Conservation (phyloP, 2,113 vertebrate genomes). For the Mesocricetus auratus region DNA sequence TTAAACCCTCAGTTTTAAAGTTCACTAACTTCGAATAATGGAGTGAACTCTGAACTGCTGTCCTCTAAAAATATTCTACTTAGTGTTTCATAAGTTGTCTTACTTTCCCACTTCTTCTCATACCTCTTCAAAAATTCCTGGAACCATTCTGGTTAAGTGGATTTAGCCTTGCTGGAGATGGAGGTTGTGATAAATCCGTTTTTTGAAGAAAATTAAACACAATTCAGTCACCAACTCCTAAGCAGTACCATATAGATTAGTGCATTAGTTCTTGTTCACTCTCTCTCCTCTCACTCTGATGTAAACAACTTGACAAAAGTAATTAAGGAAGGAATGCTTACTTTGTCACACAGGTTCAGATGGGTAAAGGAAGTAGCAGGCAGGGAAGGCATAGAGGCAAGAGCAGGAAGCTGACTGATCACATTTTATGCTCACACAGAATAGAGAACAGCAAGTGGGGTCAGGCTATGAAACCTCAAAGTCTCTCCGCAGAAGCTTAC, state of each 20-base stretch:
- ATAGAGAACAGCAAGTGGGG: not conserved
- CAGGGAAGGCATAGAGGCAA: not conserved
- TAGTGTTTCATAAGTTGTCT: not conserved
- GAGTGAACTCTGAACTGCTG: not conserved
- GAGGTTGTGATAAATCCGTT: not conserved
- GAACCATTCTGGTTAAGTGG: not conserved
- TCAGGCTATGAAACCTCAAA: not conserved
- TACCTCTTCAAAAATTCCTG: not conserved
- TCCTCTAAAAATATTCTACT: not conserved
- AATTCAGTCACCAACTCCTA: not conserved
- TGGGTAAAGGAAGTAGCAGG: not conserved
- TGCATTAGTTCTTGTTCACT: not conserved
- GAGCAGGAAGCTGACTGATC: not conserved
- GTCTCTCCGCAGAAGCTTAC: not conserved
- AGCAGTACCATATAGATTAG: not conserved
- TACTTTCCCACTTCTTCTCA: not conserved
- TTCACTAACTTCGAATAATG: not conserved
- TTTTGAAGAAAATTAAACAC: not conserved
- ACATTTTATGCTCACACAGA: not conserved
- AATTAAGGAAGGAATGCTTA: not conserved
- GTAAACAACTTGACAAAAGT: not conserved
- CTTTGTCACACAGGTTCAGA: not conserved
- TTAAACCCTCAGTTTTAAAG: conserved; percentile 21
- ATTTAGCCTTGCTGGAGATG: not conserved
- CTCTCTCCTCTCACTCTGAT: not conserved